Percentiles rank a stretch among this genome's conserved stretches.
Conservation (phyloP, 53 echinoderm and acorn worm genomes). For the Henricia sp. region DNA sequence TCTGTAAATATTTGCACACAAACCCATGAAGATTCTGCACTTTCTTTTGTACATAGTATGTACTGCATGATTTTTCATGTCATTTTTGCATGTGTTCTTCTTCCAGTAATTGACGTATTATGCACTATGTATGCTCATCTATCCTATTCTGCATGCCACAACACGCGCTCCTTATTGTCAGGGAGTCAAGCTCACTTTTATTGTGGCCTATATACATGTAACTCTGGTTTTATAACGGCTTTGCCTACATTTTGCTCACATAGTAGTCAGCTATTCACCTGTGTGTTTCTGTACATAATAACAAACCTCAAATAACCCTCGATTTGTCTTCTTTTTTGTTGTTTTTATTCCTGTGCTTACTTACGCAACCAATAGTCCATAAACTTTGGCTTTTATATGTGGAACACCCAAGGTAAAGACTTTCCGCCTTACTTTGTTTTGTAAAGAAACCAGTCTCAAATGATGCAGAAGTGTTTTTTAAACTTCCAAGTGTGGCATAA, state of each 20-base stretch:
- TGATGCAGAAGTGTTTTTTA: constrained; percentile 32
- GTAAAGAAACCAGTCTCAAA: constrained; percentile 18
- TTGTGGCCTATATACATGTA: neutral
- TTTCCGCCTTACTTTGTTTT: constrained; percentile 42
- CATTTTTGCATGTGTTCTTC: constrained; percentile 11
- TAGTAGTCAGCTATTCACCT: constrained; percentile 26
- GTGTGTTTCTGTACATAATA: constrained; percentile 51
- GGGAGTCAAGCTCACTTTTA: neutral
- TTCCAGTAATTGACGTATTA: neutral
- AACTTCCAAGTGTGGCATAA: too few relatives aligned
- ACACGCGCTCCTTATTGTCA: neutral
- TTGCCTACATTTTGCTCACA: constrained; percentile 32
- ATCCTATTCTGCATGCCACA: neutral
- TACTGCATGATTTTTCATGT: constrained; percentile 18
- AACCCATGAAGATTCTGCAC: neutral
- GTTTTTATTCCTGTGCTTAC: constrained; percentile 62
- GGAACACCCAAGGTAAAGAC: constrained; percentile 56
- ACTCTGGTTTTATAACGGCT: constrained; percentile 2
- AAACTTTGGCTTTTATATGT: constrained; percentile 62
- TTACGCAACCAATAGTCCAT: constrained; percentile 60
- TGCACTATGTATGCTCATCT: neutral
- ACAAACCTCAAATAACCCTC: constrained; percentile 58
- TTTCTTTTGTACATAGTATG: constrained; percentile 8
- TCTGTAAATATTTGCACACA: too few relatives aligned
- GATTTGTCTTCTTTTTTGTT: constrained; percentile 59